phyloP scores from a whole-genome alignment of 2,797 vertebrate genomes.

The Phataginus tricuspis region DNA sequence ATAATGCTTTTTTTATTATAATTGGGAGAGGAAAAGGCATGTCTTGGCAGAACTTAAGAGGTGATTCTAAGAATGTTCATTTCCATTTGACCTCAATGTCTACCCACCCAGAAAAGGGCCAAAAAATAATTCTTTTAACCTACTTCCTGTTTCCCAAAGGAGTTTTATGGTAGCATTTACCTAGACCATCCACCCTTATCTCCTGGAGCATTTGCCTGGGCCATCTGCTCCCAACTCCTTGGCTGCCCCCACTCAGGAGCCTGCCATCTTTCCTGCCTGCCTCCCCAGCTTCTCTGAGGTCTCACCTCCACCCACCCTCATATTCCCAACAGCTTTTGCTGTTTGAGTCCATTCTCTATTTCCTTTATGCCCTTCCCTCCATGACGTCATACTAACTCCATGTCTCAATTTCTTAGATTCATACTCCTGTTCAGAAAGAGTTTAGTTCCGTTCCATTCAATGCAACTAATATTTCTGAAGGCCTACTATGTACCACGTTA shows the following conservation, averaged over 20 bases:
- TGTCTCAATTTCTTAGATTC: background rate
- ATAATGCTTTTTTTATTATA: background rate
- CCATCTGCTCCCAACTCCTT: background rate
- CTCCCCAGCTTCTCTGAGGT: background rate
- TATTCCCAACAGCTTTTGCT: background rate
- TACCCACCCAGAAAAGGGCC: background rate
- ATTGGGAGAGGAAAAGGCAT: background rate
- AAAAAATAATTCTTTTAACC: background rate
- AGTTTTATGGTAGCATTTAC: background rate
- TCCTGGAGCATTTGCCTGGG: background rate
- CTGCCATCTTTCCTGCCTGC: background rate
- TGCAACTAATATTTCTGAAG: background rate
- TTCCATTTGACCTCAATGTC: background rate
- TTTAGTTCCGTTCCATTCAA: background rate
- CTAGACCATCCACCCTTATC: background rate
- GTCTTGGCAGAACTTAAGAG: background rate
- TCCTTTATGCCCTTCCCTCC: background rate
- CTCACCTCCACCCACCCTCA: background rate
- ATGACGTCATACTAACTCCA: background rate
- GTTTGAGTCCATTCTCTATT: background rate
- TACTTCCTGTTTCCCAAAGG: background rate
- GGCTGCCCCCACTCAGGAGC: background rate
- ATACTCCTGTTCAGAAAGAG: background rate
- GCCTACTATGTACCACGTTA: background rate
- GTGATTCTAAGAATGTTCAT: background rate